Base-by-base conservation (phyloP, 2,888 invertebrate genomes). In the Lordiphosa andalusiaca region DNA sequence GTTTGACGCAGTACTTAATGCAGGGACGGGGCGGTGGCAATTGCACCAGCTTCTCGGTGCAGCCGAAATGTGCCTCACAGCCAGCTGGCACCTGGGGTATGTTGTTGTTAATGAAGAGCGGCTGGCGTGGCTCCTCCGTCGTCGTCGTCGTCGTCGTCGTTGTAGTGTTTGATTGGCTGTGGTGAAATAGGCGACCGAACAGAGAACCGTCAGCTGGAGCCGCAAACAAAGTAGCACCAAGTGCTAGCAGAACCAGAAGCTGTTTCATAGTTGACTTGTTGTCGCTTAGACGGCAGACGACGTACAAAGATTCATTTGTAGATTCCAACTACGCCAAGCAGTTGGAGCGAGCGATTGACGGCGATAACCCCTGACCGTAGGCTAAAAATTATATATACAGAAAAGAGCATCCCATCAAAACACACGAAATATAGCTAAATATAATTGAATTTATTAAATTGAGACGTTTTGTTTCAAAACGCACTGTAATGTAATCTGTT, bases 1-100 rank as follows among this genome's bases (percentile, higher is more conserved):
- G 53, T 37, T 80, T 81, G 3, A 87, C 71, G 46, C 88, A 88
- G 59, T 80, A 87, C 55, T 86, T 87, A 30, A 87, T 19, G 47
- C 86, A 88, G 6, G 87, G 80, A 6, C 73, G 67, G 5, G 81
- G 69, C 4, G 51, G 50, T 1, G 70, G 58, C 4, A 69, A 56
- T 6, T 49, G 67, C 10, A 68, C 82, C n/a, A 88, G 36, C 55
- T 85, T 85, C 44, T 77, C 82, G 38, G 63, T 71, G 64, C 88
- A 88, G 5, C 51, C 44, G 38, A 62, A 88, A 25, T 53, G 49
- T 2, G 72, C 69, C 1, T 6, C 56, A 56, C 88, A 88, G 16
- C 67, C 73, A 3, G 53, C 44, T 5, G 67, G 71, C 9, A 86
- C 55, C 0, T 53, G 51, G 0, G 88, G 87, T 39, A 71, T 53